Conservation (phyloP, 2,888 invertebrate species). For the Cremastinae sp. region DNA sequence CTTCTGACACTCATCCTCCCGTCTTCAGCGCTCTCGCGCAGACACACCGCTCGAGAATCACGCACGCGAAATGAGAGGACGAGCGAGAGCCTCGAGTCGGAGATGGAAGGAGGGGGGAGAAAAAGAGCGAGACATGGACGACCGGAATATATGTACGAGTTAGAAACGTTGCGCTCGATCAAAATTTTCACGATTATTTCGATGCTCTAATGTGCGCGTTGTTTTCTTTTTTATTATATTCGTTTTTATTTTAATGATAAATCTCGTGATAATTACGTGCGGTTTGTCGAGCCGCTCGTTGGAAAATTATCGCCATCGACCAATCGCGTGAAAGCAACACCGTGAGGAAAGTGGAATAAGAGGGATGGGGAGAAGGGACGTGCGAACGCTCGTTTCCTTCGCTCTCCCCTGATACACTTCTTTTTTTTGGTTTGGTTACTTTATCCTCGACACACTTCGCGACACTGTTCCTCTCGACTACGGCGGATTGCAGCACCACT, state of each 20-base stretch:
- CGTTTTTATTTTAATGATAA: no score
- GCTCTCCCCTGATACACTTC: slow-evolving; percentile 4
- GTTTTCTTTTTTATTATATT: not conserved
- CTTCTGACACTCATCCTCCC: slow-evolving; percentile 13
- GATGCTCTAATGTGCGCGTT: not conserved
- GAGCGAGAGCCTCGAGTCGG: not conserved
- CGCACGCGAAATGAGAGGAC: slow-evolving; percentile 14
- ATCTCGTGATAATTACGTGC: not conserved
- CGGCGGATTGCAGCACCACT: slow-evolving; percentile 45
- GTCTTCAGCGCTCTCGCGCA: slow-evolving; percentile 25
- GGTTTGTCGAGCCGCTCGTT: not conserved
- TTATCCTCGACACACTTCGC: slow-evolving; percentile 36
- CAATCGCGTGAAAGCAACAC: not conserved
- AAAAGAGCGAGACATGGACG: not conserved
- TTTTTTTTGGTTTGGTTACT: slow-evolving; percentile 1
- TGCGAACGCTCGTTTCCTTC: slow-evolving; percentile 22
- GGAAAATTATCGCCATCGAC: slow-evolving; percentile 4
- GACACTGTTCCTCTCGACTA: slow-evolving; percentile 27
- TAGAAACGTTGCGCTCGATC: not conserved
- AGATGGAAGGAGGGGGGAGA: not conserved
- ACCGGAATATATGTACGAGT: not conserved
- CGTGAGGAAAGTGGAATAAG: not conserved
- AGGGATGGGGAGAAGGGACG: not conserved
- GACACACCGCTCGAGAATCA: slow-evolving; percentile 9
- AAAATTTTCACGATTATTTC: no score